Base-by-base conservation (phyloP, 1,140 invertebrate species). In the Drosophila tropicalis region DNA sequence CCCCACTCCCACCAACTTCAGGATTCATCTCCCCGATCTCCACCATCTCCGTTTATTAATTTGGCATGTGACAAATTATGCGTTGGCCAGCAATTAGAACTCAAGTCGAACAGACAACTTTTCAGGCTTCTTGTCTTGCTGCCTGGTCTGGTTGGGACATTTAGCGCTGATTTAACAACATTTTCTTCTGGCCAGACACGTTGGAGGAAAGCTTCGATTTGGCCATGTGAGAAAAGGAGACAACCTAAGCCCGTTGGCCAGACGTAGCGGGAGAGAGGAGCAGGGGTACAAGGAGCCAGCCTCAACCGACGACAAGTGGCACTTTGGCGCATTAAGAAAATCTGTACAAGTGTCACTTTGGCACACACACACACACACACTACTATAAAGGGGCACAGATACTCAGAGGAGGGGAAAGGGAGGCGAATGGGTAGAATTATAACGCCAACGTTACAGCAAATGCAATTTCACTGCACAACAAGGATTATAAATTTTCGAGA, bases 271-370 rank as follows among this genome's bases (percentile, higher is more conserved):
- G 39, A 19, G 5, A 13, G 51, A 36, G 22, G 6, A 0, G 7
- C 4, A 7, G 5, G 10, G 15, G n/a, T 4, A 25, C 34, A 47
- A 12, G 47, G 57, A 32, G 78, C 58, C 67, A 71, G 84, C 80
- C 51, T 83, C 77, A 87, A 84, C 84, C 89, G 84, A 89, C 84
- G 84, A 89, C 84, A 89, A 89, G 84, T 89, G 84, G 84, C 84
- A 89, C 84, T 89, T 89, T 89, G 70, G 84, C 84, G 84, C 84
- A 89, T 89, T 89, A 89, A 89, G 84, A 89, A 89, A 89, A 89
- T 89, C 84, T 89, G 84, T 89, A 89, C 84, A 89, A 89, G 84
- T 89, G 84, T 89, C 84, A 89, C 81, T 89, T 89, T 89, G 84
- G 84, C 84, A 89, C 72, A 72, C 79, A 81, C 70, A 76, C 36